phyloP scores from a whole-genome alignment of 2,888 invertebrate genomes.

The Pseudeuparius sepicola region DNA sequence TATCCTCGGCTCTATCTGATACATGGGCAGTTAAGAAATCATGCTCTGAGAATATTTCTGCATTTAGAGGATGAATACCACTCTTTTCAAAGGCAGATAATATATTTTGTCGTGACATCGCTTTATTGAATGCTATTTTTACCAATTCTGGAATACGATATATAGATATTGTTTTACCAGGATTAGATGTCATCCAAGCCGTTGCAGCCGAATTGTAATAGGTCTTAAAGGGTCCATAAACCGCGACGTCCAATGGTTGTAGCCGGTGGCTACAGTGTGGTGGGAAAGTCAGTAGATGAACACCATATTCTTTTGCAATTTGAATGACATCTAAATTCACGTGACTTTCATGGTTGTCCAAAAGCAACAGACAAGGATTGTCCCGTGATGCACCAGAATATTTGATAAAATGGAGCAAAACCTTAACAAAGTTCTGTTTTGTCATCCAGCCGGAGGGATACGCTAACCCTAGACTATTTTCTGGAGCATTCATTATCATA shows the following conservation, averaged over 20 bases:
- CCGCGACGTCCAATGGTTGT: no score
- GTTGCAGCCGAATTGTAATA: no score
- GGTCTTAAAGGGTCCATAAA: no score
- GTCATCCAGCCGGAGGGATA: slow-evolving; percentile 11
- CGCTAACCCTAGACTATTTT: slow-evolving; percentile 9
- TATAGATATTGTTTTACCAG: slow-evolving; percentile 13
- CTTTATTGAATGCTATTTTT: slow-evolving; percentile 10
- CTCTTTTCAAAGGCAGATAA: slow-evolving; percentile 12
- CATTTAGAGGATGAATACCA: slow-evolving; percentile 10
- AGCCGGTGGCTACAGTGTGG: no score
- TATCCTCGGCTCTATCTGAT: no score
- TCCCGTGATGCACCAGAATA: no score
- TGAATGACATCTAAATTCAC: no score
- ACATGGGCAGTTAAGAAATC: slow-evolving; percentile 13
- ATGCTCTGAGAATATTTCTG: slow-evolving; percentile 8
- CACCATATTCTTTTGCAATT: no score
- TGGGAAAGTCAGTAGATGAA: no score
- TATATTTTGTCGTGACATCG: slow-evolving; percentile 13
- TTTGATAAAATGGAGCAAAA: slow-evolving; percentile 2
- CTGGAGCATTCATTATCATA: slow-evolving; percentile 12
- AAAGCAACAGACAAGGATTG: no score
- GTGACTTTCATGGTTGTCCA: no score
- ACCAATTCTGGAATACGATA: slow-evolving; percentile 13
- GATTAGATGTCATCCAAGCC: slow-evolving; percentile 13
- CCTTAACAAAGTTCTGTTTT: no score